Evolutionary conservation across 2,797 vertebrate genomes (phyloP), one percentile per base, ranked within the genome.

Genomic region (Austrolebias charrua): DNA sequence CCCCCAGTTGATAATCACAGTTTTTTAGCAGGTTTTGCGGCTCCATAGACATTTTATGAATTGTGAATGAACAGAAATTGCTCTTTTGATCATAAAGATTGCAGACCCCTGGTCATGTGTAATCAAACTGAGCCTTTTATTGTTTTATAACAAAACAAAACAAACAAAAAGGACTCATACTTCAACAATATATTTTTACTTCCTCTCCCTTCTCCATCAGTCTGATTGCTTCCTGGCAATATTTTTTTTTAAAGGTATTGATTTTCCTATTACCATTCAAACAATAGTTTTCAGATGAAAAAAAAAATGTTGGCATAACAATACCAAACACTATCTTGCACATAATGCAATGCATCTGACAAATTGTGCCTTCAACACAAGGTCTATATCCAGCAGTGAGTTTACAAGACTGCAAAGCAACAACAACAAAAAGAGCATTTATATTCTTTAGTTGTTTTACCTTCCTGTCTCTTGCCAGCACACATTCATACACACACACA

Each of bases 291-390:
- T 8, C 5, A 16, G 45, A n/a, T n/a, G n/a, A n/a, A 19, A 46
- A 46, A 33, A 5, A 33, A 33, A 46, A 2, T 4, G 10, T 46
- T 11, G n/a, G n/a, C 5, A 12, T 19, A 46, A 6, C n/a, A 46
- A 46, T 46, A n/a, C 3, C 45, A 46, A 46, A 46, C 45, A 46
- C 45, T n/a, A 19, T 46, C 18, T 46, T 46, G 45, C 18, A 19
- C 10, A 18, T 46, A 54, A 60, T 38, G 46, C 54, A 13, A 70
- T 58, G 24, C 35, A 28, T 65, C 31, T 76, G 69, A 66, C 68
- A 50, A 48, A 6, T 43, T n/a, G 2, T 1, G 28, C 33, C 19
- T 58, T 5, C 16, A 43, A 9, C 40, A 40, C 53, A 38, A 46
- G 47, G 52, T 35, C n/a, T 35, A 10, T 40, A 61, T 45, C 20